Base-by-base conservation (phyloP, 2,888 invertebrate genomes). In the Drosophila pseudotakahashii region DNA sequence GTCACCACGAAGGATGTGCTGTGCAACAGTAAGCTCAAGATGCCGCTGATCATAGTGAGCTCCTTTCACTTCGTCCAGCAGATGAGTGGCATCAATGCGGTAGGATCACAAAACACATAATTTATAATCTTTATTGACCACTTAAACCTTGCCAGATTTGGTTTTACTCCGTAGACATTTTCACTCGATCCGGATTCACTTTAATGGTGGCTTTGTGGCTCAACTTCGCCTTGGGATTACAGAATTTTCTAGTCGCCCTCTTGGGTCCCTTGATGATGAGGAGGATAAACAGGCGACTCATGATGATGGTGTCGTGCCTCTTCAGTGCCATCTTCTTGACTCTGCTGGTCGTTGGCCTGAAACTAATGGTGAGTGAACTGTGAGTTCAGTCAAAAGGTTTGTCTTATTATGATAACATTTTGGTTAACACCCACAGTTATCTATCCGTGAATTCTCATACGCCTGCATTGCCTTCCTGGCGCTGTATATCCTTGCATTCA, bases 71-170 rank as follows among this genome's bases (percentile, higher is more conserved):
- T 95, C 14, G 96, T 97, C 0, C 98, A 98, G 91, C 98, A 98
- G 92, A 94, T 97, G 68, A 95, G 96, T 79, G 98, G 97, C 55
- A 96, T 97, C 63, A 97, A 97, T 91, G 96, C 97, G 63, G 97
- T 96, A 5, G 9, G 13, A 9, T n/a, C 7, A n/a, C 30, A 47
- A 55, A 5, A 16, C 11, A 9, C 19, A 19, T 19, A 2, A 19
- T 1, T 19, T 19, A 19, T 32, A 39, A 37, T 7, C 11, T 6
- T 44, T 11, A 34, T 10, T 34, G 4, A 34, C 34, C 10, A 13
- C 37, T 53, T 13, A 39, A 7, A 7, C 11, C 6, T 7, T 42
- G 10, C 5, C 48, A 89, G 89, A 84, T 90, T 2, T 97, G 45
- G 45, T 97, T 95, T 92, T 97, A 97, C 92, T 97, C 97, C 0